Evolutionary conservation across 2,797 vertebrate genomes (phyloP).

Genomic region (Gymnopithys bicolor): DNA sequence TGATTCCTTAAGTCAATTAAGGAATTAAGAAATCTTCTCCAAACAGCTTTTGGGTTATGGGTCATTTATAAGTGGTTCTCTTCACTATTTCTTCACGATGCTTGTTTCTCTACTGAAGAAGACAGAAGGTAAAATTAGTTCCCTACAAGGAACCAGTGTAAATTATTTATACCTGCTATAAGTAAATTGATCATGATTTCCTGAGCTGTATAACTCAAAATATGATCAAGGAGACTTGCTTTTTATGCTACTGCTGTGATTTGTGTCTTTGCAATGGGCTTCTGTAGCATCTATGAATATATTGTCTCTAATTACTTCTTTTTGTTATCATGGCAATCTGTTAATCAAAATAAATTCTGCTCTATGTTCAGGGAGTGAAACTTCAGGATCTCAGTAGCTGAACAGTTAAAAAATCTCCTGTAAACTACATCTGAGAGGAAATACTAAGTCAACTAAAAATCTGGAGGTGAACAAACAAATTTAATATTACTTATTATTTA

Average conservation of each 20-base stretch:
- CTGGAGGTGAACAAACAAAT: background rate
- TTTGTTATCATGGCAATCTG: background rate
- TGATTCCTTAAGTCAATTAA: background rate
- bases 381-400: background rate
- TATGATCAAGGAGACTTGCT: background rate
- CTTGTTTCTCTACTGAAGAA: background rate
- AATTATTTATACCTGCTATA: background rate
- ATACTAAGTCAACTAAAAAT: background rate
- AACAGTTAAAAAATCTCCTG: constrained; percentile 26
- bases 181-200: background rate
- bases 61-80: background rate
- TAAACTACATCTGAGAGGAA: background rate
- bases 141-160: background rate
- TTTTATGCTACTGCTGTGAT: background rate
- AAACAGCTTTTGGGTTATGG: background rate
- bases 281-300: background rate
- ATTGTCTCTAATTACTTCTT: background rate
- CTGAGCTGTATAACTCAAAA: background rate
- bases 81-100: background rate
- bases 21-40: background rate
- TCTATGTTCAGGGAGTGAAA: constrained; percentile 2
- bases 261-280: background rate
- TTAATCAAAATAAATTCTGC: background rate
- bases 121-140: background rate
- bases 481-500: background rate